A percentile compares a stretch with the other conserved stretches of the same genome.
Conservation (phyloP, 2,888 invertebrate species). For the Yponomeuta malinellus region DNA sequence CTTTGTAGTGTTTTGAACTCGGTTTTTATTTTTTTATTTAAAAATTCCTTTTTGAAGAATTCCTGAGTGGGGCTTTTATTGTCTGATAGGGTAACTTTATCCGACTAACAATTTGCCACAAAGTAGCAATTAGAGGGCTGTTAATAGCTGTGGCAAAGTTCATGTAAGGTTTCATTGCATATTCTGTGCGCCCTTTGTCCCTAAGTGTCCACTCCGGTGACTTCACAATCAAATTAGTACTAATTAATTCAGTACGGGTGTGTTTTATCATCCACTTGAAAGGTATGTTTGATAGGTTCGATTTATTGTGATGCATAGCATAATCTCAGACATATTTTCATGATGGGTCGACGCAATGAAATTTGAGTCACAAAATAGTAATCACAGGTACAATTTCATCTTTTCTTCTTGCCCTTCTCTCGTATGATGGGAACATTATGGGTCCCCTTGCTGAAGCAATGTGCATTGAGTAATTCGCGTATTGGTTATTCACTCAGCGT, state of each 20-base stretch:
- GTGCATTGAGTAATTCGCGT: neutral
- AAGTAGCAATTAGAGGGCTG: slow-evolving; percentile 41
- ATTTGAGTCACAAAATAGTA: no score
- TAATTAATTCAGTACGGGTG: neutral
- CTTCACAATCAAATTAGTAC: slow-evolving; percentile 32
- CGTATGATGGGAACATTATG: neutral
- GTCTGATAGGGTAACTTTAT: neutral
- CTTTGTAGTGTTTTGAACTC: no score
- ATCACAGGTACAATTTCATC: no score
- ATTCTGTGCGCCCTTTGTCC: slow-evolving; percentile 45
- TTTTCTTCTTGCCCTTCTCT: no score
- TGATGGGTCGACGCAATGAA: no score
- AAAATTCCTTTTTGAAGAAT: neutral
- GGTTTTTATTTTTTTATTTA: no score
- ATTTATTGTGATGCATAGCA: no score
- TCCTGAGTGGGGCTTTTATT: neutral
- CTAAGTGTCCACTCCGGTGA: slow-evolving; percentile 43
- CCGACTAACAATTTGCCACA: slow-evolving; percentile 23
- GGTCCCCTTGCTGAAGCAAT: neutral
- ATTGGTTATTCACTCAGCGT: slow-evolving; percentile 42
- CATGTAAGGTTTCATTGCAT: slow-evolving; percentile 54
- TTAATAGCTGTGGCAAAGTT: slow-evolving; percentile 38
- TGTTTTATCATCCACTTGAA: neutral
- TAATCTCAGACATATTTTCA: no score
- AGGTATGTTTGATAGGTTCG: neutral